These are phyloP conservation scores for Ibidorhyncha struthersii DNA, from an alignment of 2,113 vertebrate genomes.

Conservation along the genomic window DNA sequence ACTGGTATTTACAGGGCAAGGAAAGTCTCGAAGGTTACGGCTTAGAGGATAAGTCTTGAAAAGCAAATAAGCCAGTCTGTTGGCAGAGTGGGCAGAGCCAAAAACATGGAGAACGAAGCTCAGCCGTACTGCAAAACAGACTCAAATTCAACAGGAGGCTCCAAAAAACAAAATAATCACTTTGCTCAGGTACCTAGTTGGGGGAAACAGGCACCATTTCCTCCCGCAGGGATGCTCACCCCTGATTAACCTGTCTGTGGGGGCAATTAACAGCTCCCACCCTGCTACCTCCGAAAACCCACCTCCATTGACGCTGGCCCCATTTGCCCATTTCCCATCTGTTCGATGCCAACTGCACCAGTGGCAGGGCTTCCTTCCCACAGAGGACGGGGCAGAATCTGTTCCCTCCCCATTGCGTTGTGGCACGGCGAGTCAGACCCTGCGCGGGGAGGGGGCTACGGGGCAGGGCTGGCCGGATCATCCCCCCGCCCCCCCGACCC, in stretches of 20 bases:
- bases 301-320: accelerated
- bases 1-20: not conserved
- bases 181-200: not conserved
- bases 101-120: not conserved
- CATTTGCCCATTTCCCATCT: too few relatives aligned
- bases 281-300: not conserved
- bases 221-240: not conserved
- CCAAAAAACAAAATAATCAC: accelerated
- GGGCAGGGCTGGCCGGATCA: not conserved
- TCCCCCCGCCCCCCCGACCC: accelerated
- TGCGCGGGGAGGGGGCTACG: accelerated
- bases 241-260: too few relatives aligned
- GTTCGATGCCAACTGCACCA: accelerated
- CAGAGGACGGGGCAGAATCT: accelerated
- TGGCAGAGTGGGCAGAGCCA: not conserved
- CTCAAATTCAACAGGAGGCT: not conserved
- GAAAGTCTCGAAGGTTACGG: not conserved
- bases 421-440: not conserved
- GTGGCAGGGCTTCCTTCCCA: not conserved
- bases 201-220: accelerated
- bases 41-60: not conserved
- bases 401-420: accelerated
- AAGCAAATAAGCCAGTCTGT: not conserved
- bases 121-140: accelerated
- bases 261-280: not conserved